Evolutionary conservation across 2,113 vertebrate genomes (phyloP), one percentile per base, ranked within the genome.

Genomic region (Pollimyrus isidori): DNA sequence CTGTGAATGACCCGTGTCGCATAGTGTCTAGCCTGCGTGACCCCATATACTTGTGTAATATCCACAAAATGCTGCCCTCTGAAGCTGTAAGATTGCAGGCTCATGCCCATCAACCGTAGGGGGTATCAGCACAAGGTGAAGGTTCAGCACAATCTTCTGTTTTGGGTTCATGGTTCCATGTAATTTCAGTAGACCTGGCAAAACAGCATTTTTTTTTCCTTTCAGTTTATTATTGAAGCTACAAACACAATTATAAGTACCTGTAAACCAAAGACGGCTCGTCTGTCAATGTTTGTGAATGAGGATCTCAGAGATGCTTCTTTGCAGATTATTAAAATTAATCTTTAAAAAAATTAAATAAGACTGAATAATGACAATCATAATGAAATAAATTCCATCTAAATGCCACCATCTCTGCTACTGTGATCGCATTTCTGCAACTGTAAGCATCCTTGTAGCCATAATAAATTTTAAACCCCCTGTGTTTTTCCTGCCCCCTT

Each of bases 1-100:
- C 88, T 96, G 96, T 96, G 97, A 97, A 96, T 97, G 96, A 95
- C 92, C 94, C 95, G 93, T 95, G 95, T 23, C 35, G 4, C 62
- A 69, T 3, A 1, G n/a, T 26, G 1, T 80, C 73, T 80, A 42
- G 73, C 5, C 15, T 76, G 73, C 35, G 15, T 76, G 69, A 88
- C 26, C 23, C 52, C 50, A 46, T 1, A 13, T 11, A 23, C 39
- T 21, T 80, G 35, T 76, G 73, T 80, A 80, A 80, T 42, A 80
- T 80, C 15, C 35, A 42, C 73, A 2, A 76, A 73, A 73, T 73
- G 65, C 65, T 15, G 65, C 1, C 7, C n/a, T 73, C 23, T 48
- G 19, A 84, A 48, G 17, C 19, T 46, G 10, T 5, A 45, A 17
- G 23, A 73, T 30, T 15, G 26, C 65, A 15, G 23, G 21, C 26